Conservation (phyloP, 2,888 invertebrate genomes). For the Xylocampa areola region DNA sequence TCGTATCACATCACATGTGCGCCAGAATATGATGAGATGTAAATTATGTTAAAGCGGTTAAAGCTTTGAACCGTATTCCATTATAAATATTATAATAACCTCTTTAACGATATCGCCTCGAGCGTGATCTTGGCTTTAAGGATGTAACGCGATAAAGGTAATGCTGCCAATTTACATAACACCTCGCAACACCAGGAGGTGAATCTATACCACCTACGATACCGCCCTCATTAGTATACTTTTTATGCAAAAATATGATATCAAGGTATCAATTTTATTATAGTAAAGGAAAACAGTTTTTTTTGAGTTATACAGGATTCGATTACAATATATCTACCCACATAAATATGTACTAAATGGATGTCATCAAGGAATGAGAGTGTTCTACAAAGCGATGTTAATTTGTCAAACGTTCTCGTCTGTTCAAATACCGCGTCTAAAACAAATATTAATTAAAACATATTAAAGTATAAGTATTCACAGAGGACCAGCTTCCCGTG, state of each 20-base stretch:
- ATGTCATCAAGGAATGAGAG: neutral
- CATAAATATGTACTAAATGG: too few species aligned
- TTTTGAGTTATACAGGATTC: neutral
- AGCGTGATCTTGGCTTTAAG: conserved; percentile 62
- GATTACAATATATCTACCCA: too few species aligned
- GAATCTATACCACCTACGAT: conserved; percentile 30
- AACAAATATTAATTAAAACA: conserved; percentile 41
- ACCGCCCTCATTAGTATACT: conserved; percentile 21
- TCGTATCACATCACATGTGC: conserved; percentile 36
- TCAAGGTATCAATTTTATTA: conserved; percentile 2
- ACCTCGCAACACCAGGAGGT: conserved; percentile 47
- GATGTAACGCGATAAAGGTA: conserved; percentile 70
- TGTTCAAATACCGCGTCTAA: conserved; percentile 10
- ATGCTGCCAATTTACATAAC: conserved; percentile 77
- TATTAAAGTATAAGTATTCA: conserved; percentile 36
- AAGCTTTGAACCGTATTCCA: conserved; percentile 35
- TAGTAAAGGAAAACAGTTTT: neutral
- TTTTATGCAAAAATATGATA: neutral
- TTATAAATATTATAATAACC: conserved; percentile 59
- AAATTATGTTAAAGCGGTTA: conserved; percentile 47
- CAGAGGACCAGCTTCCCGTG: conserved; percentile 11
- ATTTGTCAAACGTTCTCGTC: conserved; percentile 1
- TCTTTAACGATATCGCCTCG: conserved; percentile 58
- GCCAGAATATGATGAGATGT: conserved; percentile 38
- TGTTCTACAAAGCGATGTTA: conserved; percentile 3